Evolutionary conservation across 1,140 invertebrate species (phyloP).

Genomic region (Rhyzopertha dominica): DNA sequence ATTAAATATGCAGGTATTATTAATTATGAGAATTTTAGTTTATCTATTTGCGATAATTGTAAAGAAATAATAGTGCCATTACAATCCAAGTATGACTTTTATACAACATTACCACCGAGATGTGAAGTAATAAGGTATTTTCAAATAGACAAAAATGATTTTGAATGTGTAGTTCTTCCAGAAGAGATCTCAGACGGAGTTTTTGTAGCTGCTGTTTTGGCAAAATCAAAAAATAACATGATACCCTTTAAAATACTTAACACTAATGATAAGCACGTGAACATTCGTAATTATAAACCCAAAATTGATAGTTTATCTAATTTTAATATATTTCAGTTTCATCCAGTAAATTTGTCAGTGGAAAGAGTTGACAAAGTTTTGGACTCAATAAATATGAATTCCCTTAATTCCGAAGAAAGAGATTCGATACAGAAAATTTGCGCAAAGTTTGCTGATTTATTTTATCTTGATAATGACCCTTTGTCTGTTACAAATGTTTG

Average conservation of each 20-base stretch:
- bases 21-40: slow-evolving; percentile 15
- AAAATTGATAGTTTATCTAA: slow-evolving; percentile 16
- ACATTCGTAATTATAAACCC: slow-evolving; percentile 19
- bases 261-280: slow-evolving; percentile 17
- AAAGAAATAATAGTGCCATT: slow-evolving; percentile 8
- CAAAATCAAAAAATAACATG: slow-evolving; percentile 5
- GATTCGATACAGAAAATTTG: slow-evolving; percentile 25
- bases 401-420: slow-evolving; percentile 30
- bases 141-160: slow-evolving; percentile 9
- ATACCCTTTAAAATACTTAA: slow-evolving; percentile 20
- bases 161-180: slow-evolving; percentile 19
- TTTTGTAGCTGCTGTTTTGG: slow-evolving; percentile 14
- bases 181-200: slow-evolving; percentile 18
- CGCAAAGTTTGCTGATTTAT: slow-evolving; percentile 34
- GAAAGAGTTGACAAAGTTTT: slow-evolving; percentile 14
- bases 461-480: slow-evolving; percentile 29
- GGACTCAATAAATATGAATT: slow-evolving; percentile 23
- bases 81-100: slow-evolving; percentile 13
- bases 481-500: slow-evolving; percentile 25
- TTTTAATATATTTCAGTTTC: slow-evolving; percentile 16
- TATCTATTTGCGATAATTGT: slow-evolving; percentile 11
- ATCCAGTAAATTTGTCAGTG: slow-evolving; percentile 13
- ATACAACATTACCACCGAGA: slow-evolving; percentile 13
- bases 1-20: slow-evolving; percentile 14
- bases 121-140: slow-evolving; percentile 23